Conservation (phyloP, 2,113 vertebrate genomes). For the Mystacornis crossleyi region DNA sequence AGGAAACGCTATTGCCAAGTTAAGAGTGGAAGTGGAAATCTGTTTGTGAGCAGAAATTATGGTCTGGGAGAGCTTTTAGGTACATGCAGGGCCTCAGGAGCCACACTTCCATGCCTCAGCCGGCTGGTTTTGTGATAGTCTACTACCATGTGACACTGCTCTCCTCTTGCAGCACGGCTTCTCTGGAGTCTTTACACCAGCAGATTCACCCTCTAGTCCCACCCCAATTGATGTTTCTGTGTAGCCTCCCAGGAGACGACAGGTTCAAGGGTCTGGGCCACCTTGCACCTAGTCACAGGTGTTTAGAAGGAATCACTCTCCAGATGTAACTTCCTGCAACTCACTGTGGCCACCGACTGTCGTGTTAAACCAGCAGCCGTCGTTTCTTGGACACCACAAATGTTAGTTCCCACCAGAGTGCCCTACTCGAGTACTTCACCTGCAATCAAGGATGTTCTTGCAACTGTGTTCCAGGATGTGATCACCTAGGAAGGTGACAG, state of each 20-base stretch:
- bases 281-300: fast-evolving
- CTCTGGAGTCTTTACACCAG: neutral
- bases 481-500: neutral
- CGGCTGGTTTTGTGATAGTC: neutral
- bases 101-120: neutral
- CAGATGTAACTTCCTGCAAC: neutral
- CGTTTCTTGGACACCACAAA: neutral
- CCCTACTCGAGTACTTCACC: neutral
- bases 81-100: neutral
- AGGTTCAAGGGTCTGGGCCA: neutral
- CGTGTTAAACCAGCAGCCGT: neutral
- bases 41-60: neutral
- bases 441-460: neutral
- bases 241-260: neutral
- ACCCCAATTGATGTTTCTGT: neutral
- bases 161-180: fast-evolving
- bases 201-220: neutral
- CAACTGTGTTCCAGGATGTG: fast-evolving
- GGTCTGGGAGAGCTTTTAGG: neutral
- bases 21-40: neutral
- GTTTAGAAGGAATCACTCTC: neutral
- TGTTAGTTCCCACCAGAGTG: neutral
- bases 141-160: neutral
- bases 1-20: neutral
- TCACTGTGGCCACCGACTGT: neutral